phyloP scores from a whole-genome alignment of 2,888 invertebrate genomes.

The Macrosoma leucophasiata region DNA sequence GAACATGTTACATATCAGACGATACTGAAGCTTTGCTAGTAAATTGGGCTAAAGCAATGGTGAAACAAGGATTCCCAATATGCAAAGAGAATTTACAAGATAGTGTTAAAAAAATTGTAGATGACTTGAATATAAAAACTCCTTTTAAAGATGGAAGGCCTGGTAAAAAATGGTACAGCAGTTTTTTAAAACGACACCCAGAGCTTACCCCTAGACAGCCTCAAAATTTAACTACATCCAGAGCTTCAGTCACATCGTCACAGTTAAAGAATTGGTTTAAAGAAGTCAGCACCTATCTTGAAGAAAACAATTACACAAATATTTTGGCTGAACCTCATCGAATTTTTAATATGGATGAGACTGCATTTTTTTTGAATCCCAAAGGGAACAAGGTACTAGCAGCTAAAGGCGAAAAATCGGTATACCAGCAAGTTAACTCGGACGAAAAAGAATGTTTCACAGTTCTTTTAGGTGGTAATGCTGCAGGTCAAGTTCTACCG shows the following conservation, averaged over 20 bases:
- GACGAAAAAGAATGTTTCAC: conserved; percentile 23
- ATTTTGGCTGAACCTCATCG: conserved; percentile 15
- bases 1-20: no score
- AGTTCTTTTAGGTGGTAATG: conserved; percentile 21
- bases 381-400: conserved; percentile 20
- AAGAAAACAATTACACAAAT: conserved; percentile 5
- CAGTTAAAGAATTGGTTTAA: conserved; percentile 12
- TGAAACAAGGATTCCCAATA: conserved; percentile 23
- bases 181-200: conserved; percentile 9
- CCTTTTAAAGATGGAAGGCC: conserved; percentile 16
- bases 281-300: conserved; percentile 11
- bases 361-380: conserved; percentile 23
- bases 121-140: conserved; percentile 14
- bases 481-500: conserved; percentile 15
- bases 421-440: conserved; percentile 18
- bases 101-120: conserved; percentile 16
- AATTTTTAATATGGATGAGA: conserved; percentile 22
- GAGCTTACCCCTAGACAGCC: conserved; percentile 12
- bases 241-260: conserved; percentile 9
- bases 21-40: conserved; percentile 19
- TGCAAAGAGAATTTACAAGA: conserved; percentile 19
- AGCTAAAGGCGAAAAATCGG: conserved; percentile 19
- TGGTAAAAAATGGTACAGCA: conserved; percentile 12
- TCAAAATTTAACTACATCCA: conserved; percentile 15
- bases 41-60: conserved; percentile 21